These are phyloP conservation scores for Trisateles emortualis DNA, from an alignment of 2,888 invertebrate genomes.

Conservation along the genomic window DNA sequence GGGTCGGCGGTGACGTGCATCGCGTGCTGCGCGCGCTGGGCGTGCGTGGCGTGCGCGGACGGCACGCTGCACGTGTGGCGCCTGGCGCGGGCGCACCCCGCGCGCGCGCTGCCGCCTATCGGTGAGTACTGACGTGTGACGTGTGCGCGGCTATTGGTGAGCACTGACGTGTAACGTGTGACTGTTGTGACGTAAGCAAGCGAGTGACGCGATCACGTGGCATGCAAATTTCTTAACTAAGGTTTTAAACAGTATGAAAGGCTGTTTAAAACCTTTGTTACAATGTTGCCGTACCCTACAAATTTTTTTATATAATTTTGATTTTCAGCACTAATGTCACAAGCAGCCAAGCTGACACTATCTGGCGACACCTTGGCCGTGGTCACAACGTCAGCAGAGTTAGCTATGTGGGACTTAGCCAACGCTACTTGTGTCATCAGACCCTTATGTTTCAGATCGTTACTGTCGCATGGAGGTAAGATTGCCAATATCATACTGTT, in stretches of 20 bases:
- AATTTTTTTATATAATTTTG: not conserved
- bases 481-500: not conserved
- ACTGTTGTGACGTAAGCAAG: too few species aligned
- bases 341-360: slow-evolving; percentile 69
- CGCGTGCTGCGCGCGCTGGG: slow-evolving; percentile 87
- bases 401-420: slow-evolving; percentile 88
- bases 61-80: slow-evolving; percentile 88
- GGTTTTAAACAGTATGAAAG: too few species aligned
- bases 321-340: slow-evolving; percentile 69
- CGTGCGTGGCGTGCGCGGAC: slow-evolving; percentile 90
- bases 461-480: slow-evolving; percentile 86
- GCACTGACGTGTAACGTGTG: too few species aligned
- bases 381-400: slow-evolving; percentile 72
- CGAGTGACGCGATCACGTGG: too few species aligned
- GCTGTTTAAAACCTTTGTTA: too few species aligned
- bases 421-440: slow-evolving; percentile 78
- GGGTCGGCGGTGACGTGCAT: slow-evolving; percentile 88
- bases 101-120: slow-evolving; percentile 84
- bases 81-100: slow-evolving; percentile 69
- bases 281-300: too few species aligned
- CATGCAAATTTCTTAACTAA: too few species aligned
- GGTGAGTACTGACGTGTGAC: slow-evolving; percentile 48
- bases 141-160: not conserved
- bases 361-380: slow-evolving; percentile 68
- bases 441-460: slow-evolving; percentile 87